These are phyloP conservation scores for Umimayanthus chanpuru DNA, from an alignment of 92 coral and sea anemone species.

Conservation along the genomic window DNA sequence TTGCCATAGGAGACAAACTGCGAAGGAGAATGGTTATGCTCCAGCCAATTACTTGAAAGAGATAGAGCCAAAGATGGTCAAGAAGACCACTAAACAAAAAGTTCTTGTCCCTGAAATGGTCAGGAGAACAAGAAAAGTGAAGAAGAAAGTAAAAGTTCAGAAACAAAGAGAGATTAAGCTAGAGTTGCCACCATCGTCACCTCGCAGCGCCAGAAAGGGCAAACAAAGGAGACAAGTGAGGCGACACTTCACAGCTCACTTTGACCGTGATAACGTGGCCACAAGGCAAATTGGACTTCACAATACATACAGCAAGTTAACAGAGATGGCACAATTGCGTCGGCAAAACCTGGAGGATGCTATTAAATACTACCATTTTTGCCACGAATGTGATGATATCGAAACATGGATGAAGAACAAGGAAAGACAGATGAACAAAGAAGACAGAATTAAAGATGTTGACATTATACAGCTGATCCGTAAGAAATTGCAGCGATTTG, in stretches of 20 bases:
- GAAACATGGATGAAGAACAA: conserved; percentile 89
- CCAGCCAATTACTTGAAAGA: conserved; percentile 96
- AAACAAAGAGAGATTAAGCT: conserved; percentile 63
- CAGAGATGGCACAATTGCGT: conserved; percentile 83
- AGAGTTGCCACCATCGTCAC: conserved; percentile 51
- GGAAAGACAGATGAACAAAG: conserved; percentile 75
- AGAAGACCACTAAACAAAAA: conserved; percentile 81
- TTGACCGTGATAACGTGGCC: conserved; percentile 97
- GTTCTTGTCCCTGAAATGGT: conserved; percentile 83
- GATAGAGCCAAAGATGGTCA: conserved; percentile 83
- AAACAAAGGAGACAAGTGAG: conserved; percentile 80
- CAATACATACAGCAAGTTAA: conserved; percentile 82
- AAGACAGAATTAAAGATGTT: conserved; percentile 51
- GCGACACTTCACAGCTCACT: conserved; percentile 97
- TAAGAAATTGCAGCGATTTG: conserved; percentile 82
- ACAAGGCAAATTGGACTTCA: conserved; percentile 85
- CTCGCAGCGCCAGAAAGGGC: conserved; percentile 52
- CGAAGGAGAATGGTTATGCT: conserved; percentile 90
- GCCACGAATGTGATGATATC: conserved; percentile 90
- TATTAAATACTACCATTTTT: conserved; percentile 86
- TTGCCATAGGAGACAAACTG: conserved; percentile 69
- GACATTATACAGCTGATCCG: conserved; percentile 75
- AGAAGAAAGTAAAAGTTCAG: conserved; percentile 79
- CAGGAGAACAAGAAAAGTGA: conserved; percentile 80
- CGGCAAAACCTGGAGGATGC: conserved; percentile 83